phyloP scores from a whole-genome alignment of 2,797 vertebrate species.

The Rhodeus uyekii region DNA sequence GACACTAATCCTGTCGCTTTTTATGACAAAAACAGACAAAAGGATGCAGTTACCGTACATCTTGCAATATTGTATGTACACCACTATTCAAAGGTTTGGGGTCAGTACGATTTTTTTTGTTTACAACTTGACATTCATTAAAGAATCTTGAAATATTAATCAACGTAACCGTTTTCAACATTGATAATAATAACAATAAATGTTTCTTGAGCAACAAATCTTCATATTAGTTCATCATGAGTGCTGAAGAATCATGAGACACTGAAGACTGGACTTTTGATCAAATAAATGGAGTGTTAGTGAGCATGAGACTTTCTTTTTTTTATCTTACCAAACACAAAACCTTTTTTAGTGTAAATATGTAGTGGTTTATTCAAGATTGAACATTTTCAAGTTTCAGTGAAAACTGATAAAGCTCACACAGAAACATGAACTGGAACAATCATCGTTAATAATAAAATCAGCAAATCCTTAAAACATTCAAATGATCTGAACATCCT shows the following conservation, averaged over 20 bases:
- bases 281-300: not conserved
- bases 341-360: not conserved
- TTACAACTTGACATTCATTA: not conserved
- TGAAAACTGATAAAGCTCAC: not conserved
- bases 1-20: constrained; percentile 32
- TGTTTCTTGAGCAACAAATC: not conserved
- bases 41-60: not conserved
- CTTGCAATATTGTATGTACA: not conserved
- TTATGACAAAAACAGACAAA: constrained; percentile 2
- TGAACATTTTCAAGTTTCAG: not conserved
- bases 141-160: not conserved
- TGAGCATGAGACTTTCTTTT: not conserved
- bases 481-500: not conserved
- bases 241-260: not conserved
- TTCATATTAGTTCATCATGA: not conserved
- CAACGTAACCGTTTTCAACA: not conserved
- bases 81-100: not conserved
- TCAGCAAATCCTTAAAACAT: not conserved
- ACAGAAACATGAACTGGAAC: not conserved
- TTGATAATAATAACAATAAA: too few species aligned
- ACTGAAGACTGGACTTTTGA: not conserved
- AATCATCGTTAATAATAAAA: not conserved
- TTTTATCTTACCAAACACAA: not conserved
- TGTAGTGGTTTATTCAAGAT: not conserved
- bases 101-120: not conserved